Base-by-base conservation (phyloP, 2,113 vertebrate genomes). In the Suricata suricatta region DNA sequence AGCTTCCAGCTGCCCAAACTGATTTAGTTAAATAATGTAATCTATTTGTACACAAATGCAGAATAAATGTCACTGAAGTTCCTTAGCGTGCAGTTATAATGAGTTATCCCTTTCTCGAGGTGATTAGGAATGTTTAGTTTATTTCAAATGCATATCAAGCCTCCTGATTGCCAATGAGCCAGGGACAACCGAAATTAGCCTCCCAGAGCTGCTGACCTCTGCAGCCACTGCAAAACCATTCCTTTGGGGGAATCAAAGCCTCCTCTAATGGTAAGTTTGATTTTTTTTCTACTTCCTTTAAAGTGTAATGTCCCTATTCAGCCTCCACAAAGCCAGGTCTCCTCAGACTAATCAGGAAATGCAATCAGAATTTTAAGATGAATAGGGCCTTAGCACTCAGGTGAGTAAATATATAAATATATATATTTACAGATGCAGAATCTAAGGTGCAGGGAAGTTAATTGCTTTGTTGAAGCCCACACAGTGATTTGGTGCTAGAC, bases 1-100 rank as follows among this genome's bases (percentile, higher is more conserved):
- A 98, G 96, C 80, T 92, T 97, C 84, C 98, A 99, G 98, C 98
- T 99, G 98, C 97, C 98, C 95, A 79, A 92, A 97, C 97, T 97
- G 97, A 98, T 98, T 98, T 97, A 98, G 95, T 96, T 98, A 97
- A 98, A 97, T 98, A 97, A 98, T 98, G 98, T 97, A 96, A 96
- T 98, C 96, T 98, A 98, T 98, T 98, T 98, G 93, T 96, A 88
- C 84, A 86, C 98, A 97, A 98, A 98, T 97, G 97, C 0, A 35
- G 96, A 97, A 98, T 95, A 96, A 97, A 95, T 90, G 98, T 98
- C 98, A 95, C 97, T 83, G 68, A 74, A 92, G 90, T 50, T 90
- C 88, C 98, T 98, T 97, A 98, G 97, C n/a, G 92, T 97, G 98
- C 97, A 86, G 93, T 97, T 98, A 96, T 97, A 96, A 97, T 97